Evolutionary conservation across 1,140 invertebrate genomes (phyloP).

Genomic region (Nautilus pompilius): DNA sequence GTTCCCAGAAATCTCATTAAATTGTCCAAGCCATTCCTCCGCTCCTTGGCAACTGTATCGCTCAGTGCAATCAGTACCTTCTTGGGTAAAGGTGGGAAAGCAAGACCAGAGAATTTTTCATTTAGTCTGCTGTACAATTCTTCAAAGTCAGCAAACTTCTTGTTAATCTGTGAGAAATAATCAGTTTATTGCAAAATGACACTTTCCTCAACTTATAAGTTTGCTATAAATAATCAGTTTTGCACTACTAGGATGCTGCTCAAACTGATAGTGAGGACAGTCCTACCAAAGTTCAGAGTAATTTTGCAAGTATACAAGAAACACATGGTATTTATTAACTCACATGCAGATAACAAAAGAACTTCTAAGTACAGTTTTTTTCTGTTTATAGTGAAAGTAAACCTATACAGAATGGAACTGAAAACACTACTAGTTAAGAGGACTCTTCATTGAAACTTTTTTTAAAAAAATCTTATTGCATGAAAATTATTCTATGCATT

Average conservation of each 20-base stretch:
- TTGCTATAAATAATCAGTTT: background rate
- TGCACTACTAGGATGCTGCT: background rate
- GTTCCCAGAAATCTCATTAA: constrained; percentile 30
- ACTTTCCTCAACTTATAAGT: background rate
- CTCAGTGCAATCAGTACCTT: constrained; percentile 26
- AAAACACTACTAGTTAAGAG: no score
- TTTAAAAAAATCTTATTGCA: no score
- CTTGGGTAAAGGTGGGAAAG: constrained; percentile 33
- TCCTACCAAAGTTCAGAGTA: background rate
- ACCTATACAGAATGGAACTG: no score
- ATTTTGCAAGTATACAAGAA: background rate
- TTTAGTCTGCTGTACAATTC: constrained; percentile 27
- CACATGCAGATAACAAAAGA: no score
- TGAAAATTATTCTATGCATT: no score
- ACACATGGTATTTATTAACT: background rate
- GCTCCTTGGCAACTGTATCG: constrained; percentile 24
- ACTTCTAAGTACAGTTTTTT: no score
- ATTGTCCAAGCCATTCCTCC: constrained; percentile 22
- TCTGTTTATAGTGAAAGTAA: no score
- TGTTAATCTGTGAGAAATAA: constrained; percentile 20
- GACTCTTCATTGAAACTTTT: no score
- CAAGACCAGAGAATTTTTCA: constrained; percentile 30
- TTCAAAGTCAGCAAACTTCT: constrained; percentile 40
- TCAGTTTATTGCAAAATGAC: background rate
- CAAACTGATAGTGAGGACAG: background rate